phyloP scores from a whole-genome alignment of 2,113 vertebrate genomes.

The Mugil cephalus region DNA sequence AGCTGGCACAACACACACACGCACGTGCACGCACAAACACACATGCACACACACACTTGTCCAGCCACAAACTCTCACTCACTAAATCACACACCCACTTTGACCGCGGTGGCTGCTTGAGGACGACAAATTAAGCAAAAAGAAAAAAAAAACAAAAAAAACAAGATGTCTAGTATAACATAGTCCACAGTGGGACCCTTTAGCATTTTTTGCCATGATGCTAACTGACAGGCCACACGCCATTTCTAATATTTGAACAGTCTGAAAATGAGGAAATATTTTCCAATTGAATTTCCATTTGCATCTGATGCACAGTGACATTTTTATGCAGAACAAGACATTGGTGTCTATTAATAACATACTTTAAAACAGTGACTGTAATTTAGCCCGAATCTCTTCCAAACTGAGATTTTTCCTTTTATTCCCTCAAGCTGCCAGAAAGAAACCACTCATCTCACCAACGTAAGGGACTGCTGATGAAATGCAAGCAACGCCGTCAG shows the following conservation, averaged over 20 bases:
- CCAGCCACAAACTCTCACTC: constrained; percentile 42
- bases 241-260: constrained; percentile 34
- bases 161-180: constrained; percentile 23
- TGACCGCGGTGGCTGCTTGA: constrained; percentile 39
- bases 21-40: constrained; percentile 15
- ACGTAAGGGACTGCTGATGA: background rate
- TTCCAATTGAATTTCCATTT: background rate
- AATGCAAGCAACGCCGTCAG: constrained; percentile 15
- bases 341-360: constrained; percentile 14
- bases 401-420: constrained; percentile 9
- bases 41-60: constrained; percentile 18
- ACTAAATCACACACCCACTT: constrained; percentile 58
- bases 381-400: constrained; percentile 12
- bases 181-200: constrained; percentile 41
- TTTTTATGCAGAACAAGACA: background rate
- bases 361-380: constrained; percentile 22
- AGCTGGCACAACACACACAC: constrained; percentile 61
- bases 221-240: constrained; percentile 53
- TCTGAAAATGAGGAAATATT: constrained; percentile 14
- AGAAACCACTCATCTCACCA: constrained; percentile 17
- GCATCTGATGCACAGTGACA: background rate
- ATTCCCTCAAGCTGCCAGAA: constrained; percentile 22
- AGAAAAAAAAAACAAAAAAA: too few species aligned
- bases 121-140: constrained; percentile 32
- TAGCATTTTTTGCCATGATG: constrained; percentile 36